Conservation (phyloP, 2,797 vertebrate species). For the Cheirogaleus major region DNA sequence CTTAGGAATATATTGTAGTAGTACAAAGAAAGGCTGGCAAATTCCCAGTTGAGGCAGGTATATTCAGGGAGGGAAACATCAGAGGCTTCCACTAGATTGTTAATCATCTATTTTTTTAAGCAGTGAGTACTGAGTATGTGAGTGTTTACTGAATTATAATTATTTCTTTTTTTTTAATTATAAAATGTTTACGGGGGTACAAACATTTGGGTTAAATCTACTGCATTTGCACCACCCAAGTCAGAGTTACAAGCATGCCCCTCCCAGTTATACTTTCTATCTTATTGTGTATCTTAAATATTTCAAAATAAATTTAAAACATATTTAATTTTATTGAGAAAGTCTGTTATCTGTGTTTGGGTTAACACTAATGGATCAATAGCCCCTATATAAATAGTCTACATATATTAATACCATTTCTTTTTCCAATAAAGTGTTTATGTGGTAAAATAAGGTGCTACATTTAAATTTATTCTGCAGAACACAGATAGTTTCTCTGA, state of each 20-base stretch:
- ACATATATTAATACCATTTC: background rate
- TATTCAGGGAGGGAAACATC: background rate
- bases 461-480: background rate
- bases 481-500: background rate
- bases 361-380: background rate
- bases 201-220: too few species aligned
- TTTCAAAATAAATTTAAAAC: background rate
- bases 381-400: background rate
- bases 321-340: background rate
- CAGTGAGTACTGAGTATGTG: background rate
- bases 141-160: background rate
- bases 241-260: too few species aligned
- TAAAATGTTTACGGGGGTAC: too few species aligned
- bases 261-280: too few species aligned
- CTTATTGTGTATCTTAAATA: background rate
- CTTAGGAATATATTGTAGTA: background rate
- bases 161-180: too few species aligned
- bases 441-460: background rate
- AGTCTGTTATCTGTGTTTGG: background rate
- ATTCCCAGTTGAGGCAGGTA: background rate
- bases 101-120: background rate
- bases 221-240: too few species aligned
- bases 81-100: background rate
- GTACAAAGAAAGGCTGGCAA: background rate
- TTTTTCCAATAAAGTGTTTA: background rate